Base-by-base conservation (phyloP, 1,140 invertebrate genomes). In the Drosophila simulans region DNA sequence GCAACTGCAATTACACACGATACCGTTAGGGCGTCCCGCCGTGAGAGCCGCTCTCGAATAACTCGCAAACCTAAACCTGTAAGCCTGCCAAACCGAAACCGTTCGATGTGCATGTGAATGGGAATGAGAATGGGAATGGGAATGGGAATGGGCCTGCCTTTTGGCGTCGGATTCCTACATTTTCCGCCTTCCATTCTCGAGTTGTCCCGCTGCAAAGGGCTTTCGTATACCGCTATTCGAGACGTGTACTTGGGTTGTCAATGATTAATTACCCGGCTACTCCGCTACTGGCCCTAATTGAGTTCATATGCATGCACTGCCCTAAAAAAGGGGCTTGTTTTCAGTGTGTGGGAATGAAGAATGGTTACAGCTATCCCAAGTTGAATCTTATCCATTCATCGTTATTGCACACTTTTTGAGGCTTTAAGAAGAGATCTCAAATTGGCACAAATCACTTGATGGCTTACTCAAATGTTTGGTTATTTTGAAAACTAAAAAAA, bases 1-100 rank as follows among this genome's bases (percentile, higher is more conserved):
- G 74, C 73, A 80, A 86, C 79, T 88, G 75, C 83, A 86, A 79
- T 76, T 82, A 86, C 82, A 86, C 82, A 86, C 79, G 70, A 54
- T 86, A 88, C 82, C 82, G 82, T 86, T 86, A 86, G 71, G 80
- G 64, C 65, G 80, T 70, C 70, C 66, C 42, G 42, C 40, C 56
- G 72, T 68, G 64, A 68, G 49, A 57, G 83, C 58, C 59, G 42
- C 63, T 71, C 68, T 70, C 64, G 39, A 65, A 77, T 77, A 58
- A 71, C 78, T 76, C 80, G 75, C 75, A 59, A 75, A 76, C 37
- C 12, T 79, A 63, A 75, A 76, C 37, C 37, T 13, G 37, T 39
- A 12, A 58, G 71, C 78, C 80, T 84, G 75, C 79, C 56, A 75
- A 22, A 22, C 20, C 20, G 20, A 22, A 22, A 76, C 81, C 77